A percentile compares a stretch with the other conserved stretches of the same genome.
These are phyloP conservation scores for Nyctalus aviator DNA, from an alignment of 2,797 vertebrate species.

Conservation along the genomic window DNA sequence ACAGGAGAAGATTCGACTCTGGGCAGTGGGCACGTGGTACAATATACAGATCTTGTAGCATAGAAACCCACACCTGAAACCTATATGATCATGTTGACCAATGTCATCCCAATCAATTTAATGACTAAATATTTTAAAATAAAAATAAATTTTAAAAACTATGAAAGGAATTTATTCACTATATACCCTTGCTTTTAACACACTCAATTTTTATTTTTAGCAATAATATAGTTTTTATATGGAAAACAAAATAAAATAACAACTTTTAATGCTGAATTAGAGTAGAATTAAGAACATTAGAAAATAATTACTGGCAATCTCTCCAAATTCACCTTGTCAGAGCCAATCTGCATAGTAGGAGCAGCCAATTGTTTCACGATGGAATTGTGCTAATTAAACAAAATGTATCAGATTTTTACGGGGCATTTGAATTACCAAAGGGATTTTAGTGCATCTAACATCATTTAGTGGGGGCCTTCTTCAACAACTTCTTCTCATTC, in stretches of 20 bases:
- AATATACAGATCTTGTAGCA: too few relatives aligned
- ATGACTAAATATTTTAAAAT: neutral
- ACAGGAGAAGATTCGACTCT: too few relatives aligned
- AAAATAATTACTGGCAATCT: neutral
- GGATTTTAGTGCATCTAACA: neutral
- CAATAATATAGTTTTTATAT: neutral
- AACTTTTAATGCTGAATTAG: neutral
- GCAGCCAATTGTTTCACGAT: neutral
- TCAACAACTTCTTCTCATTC: too few relatives aligned
- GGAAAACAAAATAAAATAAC: neutral
- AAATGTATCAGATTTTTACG: slow-evolving; percentile 13
- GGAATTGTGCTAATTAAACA: neutral
- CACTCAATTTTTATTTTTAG: neutral
- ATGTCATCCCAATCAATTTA: too few relatives aligned
- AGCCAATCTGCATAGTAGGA: neutral
- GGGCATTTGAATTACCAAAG: neutral
- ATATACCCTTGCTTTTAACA: neutral
- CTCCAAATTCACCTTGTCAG: neutral
- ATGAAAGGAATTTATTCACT: neutral
- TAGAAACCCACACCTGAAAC: too few relatives aligned
- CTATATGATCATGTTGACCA: too few relatives aligned
- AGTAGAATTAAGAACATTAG: slow-evolving; percentile 59
- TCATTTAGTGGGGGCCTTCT: neutral
- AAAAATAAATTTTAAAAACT: neutral
- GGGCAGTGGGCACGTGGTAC: too few relatives aligned